Conservation (phyloP, 2,113 vertebrate species). For the Recurvirostra avosetta region DNA sequence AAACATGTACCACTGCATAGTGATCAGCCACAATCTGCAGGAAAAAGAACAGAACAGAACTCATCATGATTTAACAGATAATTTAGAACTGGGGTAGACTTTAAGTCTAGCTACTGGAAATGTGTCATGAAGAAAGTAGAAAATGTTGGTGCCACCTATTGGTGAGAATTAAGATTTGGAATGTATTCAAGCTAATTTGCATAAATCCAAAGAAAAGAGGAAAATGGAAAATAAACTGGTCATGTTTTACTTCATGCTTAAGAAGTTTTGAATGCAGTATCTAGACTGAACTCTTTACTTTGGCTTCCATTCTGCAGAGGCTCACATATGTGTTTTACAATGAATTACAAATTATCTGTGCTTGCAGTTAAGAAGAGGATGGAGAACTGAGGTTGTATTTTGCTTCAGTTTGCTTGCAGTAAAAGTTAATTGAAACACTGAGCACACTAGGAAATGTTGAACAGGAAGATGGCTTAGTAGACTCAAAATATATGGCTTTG, state of each 20-base stretch:
- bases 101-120: background rate
- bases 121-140: background rate
- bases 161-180: constrained; percentile 26
- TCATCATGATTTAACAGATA: background rate
- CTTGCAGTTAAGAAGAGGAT: background rate
- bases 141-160: constrained; percentile 65
- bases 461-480: background rate
- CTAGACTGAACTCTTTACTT: background rate
- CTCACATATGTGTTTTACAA: background rate
- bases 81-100: background rate
- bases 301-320: background rate
- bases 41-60: background rate
- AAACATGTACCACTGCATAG: background rate
- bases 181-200: constrained; percentile 34
- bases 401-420: background rate
- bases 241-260: background rate
- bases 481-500: background rate
- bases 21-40: background rate
- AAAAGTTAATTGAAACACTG: background rate
- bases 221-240: background rate
- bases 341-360: background rate
- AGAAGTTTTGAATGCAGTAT: background rate
- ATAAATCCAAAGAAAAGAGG: background rate
- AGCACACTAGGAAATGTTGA: background rate
- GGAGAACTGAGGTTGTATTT: background rate